Percentiles rank a stretch among this genome's conserved stretches.
Evolutionary conservation across 2,797 vertebrate species (phyloP).

Genomic region (Pseudochirops corinnae): DNA sequence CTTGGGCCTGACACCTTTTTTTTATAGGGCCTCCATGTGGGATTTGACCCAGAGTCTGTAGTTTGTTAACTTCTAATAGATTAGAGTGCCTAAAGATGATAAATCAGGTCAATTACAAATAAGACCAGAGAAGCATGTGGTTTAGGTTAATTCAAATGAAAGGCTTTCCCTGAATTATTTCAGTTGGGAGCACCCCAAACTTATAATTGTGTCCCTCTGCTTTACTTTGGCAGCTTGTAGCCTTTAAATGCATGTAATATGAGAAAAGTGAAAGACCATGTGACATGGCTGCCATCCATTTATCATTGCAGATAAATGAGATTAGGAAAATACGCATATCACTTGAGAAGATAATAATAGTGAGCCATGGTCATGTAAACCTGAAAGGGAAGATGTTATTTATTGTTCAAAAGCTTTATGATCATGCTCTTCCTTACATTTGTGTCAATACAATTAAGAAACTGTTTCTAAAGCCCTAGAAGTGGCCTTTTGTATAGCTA

Average conservation of each 20-base stretch:
- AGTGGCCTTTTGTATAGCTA: background rate
- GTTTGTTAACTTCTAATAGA: background rate
- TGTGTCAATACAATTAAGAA: background rate
- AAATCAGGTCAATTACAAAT: constrained; percentile 13
- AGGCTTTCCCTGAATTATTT: constrained; percentile 29
- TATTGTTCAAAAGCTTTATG: background rate
- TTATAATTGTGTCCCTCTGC: constrained; percentile 33
- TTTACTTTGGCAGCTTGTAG: constrained; percentile 1
- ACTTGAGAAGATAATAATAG: background rate
- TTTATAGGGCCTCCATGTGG: background rate
- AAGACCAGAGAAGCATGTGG: constrained; percentile 12
- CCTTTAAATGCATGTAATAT: constrained; percentile 8
- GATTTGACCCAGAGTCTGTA: background rate
- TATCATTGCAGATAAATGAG: background rate
- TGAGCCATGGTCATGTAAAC: background rate
- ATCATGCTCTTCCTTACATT: background rate
- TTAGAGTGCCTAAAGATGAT: constrained; percentile 24
- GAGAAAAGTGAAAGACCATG: constrained; percentile 21
- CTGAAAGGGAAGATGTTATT: background rate
- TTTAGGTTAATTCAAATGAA: constrained; percentile 39
- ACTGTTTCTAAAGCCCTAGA: background rate
- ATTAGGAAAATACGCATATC: background rate
- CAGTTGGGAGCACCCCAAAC: constrained; percentile 40
- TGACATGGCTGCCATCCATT: background rate
- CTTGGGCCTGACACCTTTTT: background rate